Base-by-base conservation (phyloP, 2,113 vertebrate species). In the Ammodytes dubius region DNA sequence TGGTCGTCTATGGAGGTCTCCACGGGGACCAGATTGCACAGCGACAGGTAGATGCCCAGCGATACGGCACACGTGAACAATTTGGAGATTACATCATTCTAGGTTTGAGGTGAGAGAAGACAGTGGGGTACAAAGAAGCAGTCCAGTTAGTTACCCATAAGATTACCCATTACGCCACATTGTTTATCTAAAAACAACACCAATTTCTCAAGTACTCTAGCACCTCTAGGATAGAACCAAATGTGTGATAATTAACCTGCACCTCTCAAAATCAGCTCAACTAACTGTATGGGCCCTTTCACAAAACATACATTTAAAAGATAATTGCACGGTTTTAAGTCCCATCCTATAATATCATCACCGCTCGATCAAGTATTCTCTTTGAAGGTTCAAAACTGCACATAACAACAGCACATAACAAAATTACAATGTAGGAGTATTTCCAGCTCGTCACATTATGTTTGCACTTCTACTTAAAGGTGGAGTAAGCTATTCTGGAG, bases 21-120 rank as follows among this genome's bases (percentile, higher is more conserved):
- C 89, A 99, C 98, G 0, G 98, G 96, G 35, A 97, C 93, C 56
- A 94, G 87, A 72, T 93, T 94, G 61, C 96, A 97, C 90, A 99
- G 74, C 5, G 95, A 97, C 95, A 99, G 90, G 84, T 99, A 98
- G 85, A 97, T 93, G 40, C 92, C 91, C 78, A 99, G 91, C 3
- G 97, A 99, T 37, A 98, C 86, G 8, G 95, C 97, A 82, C 98
- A 99, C 15, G 98, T 94, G 14, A 95, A 80, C 70, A 99, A 94
- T 87, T 99, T 99, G 93, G 96, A 96, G 83, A 96, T 92, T 37
- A 99, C 97, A 0, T 96, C 96, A 5, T 91, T 89, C 98, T 99
- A 94, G 37, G 91, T 0, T 27, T 85, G 42, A 81, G 45, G 50
- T 7, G 46, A 58, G 17, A 79, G 27, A 69, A 53, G 6, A 72